A percentile compares a stretch with the other conserved stretches of the same genome.
Conservation (phyloP, 2,888 invertebrate genomes). For the Halocaridina rubra region DNA sequence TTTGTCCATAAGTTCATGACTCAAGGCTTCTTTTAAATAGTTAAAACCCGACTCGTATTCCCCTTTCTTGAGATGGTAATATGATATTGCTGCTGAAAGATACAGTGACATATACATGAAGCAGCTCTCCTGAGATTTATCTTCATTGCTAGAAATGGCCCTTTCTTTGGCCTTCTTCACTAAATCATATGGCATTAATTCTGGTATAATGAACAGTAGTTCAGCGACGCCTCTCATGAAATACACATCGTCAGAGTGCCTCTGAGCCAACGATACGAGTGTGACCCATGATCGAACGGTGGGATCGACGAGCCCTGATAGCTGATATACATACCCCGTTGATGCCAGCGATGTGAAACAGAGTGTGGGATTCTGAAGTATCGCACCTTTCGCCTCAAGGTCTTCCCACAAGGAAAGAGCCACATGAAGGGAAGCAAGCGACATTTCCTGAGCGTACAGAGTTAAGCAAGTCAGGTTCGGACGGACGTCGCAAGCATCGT, state of each 20-base stretch:
- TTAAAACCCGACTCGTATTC: slow-evolving; percentile 12
- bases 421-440: slow-evolving; percentile 34
- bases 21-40: slow-evolving; percentile 10
- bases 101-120: neutral
- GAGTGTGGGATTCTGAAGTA: neutral
- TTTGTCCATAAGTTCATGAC: slow-evolving; percentile 26
- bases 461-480: slow-evolving; percentile 25
- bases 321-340: slow-evolving; percentile 33
- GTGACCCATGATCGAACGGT: slow-evolving; percentile 35
- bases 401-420: slow-evolving; percentile 43
- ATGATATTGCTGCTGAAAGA: slow-evolving; percentile 36
- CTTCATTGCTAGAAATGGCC: neutral
- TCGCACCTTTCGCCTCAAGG: slow-evolving; percentile 3
- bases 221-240: slow-evolving; percentile 53
- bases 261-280: slow-evolving; percentile 36
- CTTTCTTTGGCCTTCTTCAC: slow-evolving; percentile 12
- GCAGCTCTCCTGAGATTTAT: slow-evolving; percentile 12
- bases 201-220: slow-evolving; percentile 42
- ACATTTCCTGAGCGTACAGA: slow-evolving; percentile 27
- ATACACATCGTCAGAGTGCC: slow-evolving; percentile 2
- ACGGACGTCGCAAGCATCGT: slow-evolving; percentile 57
- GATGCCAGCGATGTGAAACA: slow-evolving; percentile 26
- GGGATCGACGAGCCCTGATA: slow-evolving; percentile 33
- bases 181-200: slow-evolving; percentile 29
- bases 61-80: slow-evolving; percentile 39